A percentile compares a stretch with the other conserved stretches of the same genome.
phyloP scores from a whole-genome alignment of 2,113 vertebrate species.

The Lanius ludovicianus region DNA sequence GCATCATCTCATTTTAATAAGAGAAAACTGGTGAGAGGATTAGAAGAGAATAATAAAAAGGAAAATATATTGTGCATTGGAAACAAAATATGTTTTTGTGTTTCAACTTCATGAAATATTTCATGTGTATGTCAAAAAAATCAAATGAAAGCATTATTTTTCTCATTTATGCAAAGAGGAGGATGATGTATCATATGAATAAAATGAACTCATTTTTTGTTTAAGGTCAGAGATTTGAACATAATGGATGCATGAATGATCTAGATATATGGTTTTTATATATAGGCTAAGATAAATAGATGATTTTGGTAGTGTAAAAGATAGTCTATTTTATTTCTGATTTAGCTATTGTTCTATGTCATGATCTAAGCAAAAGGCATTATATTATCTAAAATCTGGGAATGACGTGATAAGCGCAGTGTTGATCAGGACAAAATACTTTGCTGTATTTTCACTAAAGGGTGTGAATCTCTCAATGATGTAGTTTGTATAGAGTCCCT shows the following conservation, averaged over 20 bases:
- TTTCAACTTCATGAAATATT: background rate
- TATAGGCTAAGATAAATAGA: background rate
- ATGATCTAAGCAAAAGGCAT: background rate
- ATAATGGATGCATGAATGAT: background rate
- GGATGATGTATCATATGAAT: background rate
- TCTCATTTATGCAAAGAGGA: background rate
- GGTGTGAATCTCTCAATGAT: background rate
- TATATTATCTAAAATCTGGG: background rate
- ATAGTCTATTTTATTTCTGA: background rate
- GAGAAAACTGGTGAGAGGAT: background rate
- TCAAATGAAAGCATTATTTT: background rate
- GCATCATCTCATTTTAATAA: background rate
- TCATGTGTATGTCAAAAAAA: background rate
- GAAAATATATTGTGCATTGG: background rate
- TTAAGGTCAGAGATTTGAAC: background rate
- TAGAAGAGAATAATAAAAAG: background rate
- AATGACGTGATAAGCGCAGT: background rate
- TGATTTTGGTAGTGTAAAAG: background rate
- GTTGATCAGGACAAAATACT: background rate
- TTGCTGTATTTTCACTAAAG: background rate
- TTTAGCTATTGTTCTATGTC: background rate
- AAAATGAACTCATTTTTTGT: background rate
- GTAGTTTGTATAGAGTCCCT: background rate
- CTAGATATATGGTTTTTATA: background rate
- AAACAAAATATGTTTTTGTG: background rate